Percentiles rank a stretch among this genome's conserved stretches.
Evolutionary conservation across 2,797 vertebrate genomes (phyloP).

Genomic region (Alauda arvensis): DNA sequence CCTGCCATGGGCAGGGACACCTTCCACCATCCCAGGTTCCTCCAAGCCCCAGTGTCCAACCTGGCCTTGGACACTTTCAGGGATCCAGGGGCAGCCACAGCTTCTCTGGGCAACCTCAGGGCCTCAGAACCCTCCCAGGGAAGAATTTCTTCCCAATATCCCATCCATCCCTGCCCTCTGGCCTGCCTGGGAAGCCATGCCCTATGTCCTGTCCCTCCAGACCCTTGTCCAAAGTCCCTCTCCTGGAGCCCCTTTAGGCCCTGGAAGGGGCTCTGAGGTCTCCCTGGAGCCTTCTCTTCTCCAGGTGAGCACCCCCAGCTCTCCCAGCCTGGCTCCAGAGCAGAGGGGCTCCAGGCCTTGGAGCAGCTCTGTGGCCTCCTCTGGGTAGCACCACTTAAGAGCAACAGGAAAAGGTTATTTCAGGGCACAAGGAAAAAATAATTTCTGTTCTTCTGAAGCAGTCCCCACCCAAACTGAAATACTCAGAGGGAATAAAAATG

Average conservation of each 20-base stretch:
- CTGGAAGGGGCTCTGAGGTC: not conserved
- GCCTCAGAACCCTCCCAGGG: not conserved
- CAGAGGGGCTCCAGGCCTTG: not conserved
- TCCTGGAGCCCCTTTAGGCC: not conserved
- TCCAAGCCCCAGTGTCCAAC: not conserved
- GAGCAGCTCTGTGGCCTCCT: rapidly evolving
- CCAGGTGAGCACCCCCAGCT: not conserved
- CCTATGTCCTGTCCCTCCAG: not conserved
- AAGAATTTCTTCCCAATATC: not conserved
- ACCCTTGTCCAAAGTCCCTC: not conserved
- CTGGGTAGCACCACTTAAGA: not conserved
- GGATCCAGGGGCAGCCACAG: not conserved
- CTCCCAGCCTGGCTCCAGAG: not conserved
- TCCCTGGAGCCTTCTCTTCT: not conserved
- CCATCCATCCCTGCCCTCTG: not conserved
- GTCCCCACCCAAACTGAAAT: not conserved
- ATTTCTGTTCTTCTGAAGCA: not conserved
- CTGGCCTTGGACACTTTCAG: not conserved
- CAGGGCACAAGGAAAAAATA: not conserved
- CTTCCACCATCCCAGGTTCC: not conserved
- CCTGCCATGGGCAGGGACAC: not conserved
- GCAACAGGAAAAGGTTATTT: not conserved
- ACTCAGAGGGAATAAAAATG: not conserved
- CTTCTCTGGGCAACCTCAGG: not conserved
- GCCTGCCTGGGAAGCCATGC: not conserved